These are phyloP conservation scores for Zaprionus lineosus DNA, from an alignment of 2,888 invertebrate genomes.

Conservation along the genomic window DNA sequence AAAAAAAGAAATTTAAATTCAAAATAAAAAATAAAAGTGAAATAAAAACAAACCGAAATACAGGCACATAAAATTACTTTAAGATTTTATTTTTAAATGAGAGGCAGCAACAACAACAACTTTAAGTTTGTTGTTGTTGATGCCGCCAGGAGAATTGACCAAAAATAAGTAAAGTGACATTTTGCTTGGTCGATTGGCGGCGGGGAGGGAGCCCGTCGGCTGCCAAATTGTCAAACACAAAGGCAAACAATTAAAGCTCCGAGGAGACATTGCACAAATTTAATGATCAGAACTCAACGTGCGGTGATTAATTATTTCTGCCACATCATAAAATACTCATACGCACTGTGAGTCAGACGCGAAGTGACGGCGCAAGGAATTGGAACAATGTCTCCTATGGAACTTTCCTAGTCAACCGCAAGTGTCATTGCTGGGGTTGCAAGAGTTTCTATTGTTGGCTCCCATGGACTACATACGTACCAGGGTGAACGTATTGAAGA, in stretches of 20 bases:
- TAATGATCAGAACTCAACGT: constrained; percentile 7
- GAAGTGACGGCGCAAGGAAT: no score
- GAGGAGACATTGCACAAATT: constrained; percentile 17
- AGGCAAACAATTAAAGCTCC: constrained; percentile 32
- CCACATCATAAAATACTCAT: constrained; percentile 41
- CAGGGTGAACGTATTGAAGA: constrained; percentile 74
- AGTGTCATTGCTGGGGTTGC: no score
- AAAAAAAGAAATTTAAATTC: background rate
- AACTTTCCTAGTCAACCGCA: no score
- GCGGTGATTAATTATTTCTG: constrained; percentile 10
- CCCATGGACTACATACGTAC: no score
- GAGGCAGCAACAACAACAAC: constrained; percentile 16
- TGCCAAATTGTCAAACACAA: constrained; percentile 62
- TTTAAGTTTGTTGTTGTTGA: constrained; percentile 19
- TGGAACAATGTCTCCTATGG: no score
- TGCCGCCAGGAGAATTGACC: constrained; percentile 37
- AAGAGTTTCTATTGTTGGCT: no score
- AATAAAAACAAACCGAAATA: constrained; percentile 48
- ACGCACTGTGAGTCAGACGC: constrained; percentile 41
- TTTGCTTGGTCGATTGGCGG: constrained; percentile 57
- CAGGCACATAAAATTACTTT: constrained; percentile 61
- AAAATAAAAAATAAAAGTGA: constrained; percentile 12
- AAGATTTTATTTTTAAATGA: constrained; percentile 65
- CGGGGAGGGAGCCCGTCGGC: constrained; percentile 45
- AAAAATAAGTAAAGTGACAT: constrained; percentile 56